phyloP scores from a whole-genome alignment of 2,888 invertebrate genomes.

The Scaptomyza parva region DNA sequence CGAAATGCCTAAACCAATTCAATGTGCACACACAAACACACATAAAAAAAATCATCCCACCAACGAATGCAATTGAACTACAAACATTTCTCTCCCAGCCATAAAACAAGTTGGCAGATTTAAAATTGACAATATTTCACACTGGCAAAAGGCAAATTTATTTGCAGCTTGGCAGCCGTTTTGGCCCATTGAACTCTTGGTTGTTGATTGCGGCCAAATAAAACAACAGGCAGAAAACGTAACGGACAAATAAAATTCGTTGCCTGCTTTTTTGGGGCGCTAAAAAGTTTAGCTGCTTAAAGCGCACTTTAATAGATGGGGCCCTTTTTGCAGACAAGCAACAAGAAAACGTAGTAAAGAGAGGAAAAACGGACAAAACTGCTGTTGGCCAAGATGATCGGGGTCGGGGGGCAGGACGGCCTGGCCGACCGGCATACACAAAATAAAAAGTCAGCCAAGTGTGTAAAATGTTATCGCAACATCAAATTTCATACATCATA shows the following conservation, averaged over 20 bases:
- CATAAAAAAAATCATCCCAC: constrained; percentile 23
- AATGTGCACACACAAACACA: constrained; percentile 43
- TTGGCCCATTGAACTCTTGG: constrained; percentile 75
- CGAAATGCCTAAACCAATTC: constrained; percentile 48
- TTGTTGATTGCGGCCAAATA: constrained; percentile 66
- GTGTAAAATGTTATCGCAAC: constrained; percentile 81
- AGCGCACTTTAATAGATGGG: constrained; percentile 47
- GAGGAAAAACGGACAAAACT: constrained; percentile 28
- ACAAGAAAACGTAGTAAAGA: background rate
- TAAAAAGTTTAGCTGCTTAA: constrained; percentile 37
- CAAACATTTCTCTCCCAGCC: background rate
- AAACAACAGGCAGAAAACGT: constrained; percentile 21
- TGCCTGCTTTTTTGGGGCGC: constrained; percentile 31
- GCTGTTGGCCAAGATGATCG: constrained; percentile 10
- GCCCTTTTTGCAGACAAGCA: constrained; percentile 4
- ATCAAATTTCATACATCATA: constrained; percentile 83
- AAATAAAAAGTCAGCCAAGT: constrained; percentile 72
- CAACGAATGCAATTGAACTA: constrained; percentile 13
- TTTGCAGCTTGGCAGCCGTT: constrained; percentile 67
- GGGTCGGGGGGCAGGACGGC: constrained; percentile 14
- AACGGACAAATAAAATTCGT: constrained; percentile 14
- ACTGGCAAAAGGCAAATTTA: constrained; percentile 69
- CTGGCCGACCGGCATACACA: no score
- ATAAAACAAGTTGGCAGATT: constrained; percentile 37
- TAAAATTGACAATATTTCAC: constrained; percentile 77